Percentiles rank a stretch among this genome's conserved stretches.
Conservation (phyloP, 2,797 vertebrate species). For the Alectoris magna region DNA sequence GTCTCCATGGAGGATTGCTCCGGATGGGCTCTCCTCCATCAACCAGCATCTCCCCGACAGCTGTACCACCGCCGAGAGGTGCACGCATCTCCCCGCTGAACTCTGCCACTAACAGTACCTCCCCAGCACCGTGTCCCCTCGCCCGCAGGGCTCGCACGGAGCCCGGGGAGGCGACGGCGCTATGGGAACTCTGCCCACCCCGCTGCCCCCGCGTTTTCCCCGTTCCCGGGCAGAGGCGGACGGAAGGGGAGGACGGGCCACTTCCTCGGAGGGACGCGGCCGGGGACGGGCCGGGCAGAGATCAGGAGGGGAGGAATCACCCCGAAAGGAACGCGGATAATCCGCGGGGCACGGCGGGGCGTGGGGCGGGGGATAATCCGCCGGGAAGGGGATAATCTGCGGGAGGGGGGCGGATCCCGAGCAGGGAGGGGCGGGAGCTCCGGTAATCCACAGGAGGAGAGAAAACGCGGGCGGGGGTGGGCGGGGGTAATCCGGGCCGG, state of each 20-base stretch:
- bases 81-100: neutral
- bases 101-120: too few relatives aligned
- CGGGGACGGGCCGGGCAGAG: constrained; percentile 31
- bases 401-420: neutral
- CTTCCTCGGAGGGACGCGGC: constrained; percentile 11
- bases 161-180: too few relatives aligned
- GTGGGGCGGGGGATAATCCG: constrained; percentile 26
- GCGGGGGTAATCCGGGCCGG: constrained; percentile 4
- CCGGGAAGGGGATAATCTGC: constrained; percentile 51
- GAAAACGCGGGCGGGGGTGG: constrained; percentile 45
- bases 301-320: constrained; percentile 59
- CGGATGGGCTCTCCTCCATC: neutral
- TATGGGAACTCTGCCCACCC: too few relatives aligned
- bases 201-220: too few relatives aligned
- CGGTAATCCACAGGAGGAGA: constrained; percentile 57
- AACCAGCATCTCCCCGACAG: constrained; percentile 7
- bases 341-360: constrained; percentile 31
- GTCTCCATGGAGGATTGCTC: neutral
- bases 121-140: too few relatives aligned
- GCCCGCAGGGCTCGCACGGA: too few relatives aligned
- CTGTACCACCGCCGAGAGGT: neutral
- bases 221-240: constrained; percentile 21
- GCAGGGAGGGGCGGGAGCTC: constrained; percentile 63
- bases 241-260: constrained; percentile 32
- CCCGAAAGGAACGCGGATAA: constrained; percentile 45